Base-by-base conservation (phyloP, 2,888 invertebrate genomes). In the Fragum sueziense region DNA sequence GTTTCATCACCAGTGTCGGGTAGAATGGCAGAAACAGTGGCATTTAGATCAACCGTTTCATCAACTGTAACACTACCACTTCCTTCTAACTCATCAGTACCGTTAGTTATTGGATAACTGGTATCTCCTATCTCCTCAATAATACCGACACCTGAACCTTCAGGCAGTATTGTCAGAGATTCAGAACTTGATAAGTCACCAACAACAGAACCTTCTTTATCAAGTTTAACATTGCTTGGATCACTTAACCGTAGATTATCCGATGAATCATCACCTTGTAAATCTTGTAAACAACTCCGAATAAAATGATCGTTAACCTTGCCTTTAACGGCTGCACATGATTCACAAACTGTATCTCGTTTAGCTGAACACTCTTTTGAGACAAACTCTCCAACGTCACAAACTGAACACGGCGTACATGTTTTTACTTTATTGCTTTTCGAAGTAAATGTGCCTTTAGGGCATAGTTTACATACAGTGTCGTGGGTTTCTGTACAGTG, bases 401-500 rank as follows among this genome's bases (percentile, higher is more conserved):
- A 88, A 0, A 69, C 78, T 17, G 85, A 80, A 74, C 88, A 88
- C 14, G 69, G 34, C 54, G 68, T 70, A 71, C 85, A 85, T 14
- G 52, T 68, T 69, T 70, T 71, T 69, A 68, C 71, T 25, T 33
- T 37, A 71, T 85, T 85, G 14, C 54, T 25, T 37, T 59, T 69
- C 14, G 76, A 37, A 1, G 85, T 79, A 41, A 81, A 87, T 11
- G 72, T 79, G 22, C 81, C 86, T 11, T 22, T 59, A 52, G 84
- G 68, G 75, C 88, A 88, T 1, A 74, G 79, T 47, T 82, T 80
- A 74, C 88, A 88, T 14, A 87, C 62, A n/a, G 87, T 87, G 75
- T 87, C 87, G 67, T 86, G 80, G 7, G 41, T 31, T n/a, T 78
- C 78, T 27, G 79, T 74, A 76, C 86, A 87, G 25, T 57, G 61